Base-by-base conservation (phyloP, 2,113 vertebrate genomes). In the Perognathus longimembris region DNA sequence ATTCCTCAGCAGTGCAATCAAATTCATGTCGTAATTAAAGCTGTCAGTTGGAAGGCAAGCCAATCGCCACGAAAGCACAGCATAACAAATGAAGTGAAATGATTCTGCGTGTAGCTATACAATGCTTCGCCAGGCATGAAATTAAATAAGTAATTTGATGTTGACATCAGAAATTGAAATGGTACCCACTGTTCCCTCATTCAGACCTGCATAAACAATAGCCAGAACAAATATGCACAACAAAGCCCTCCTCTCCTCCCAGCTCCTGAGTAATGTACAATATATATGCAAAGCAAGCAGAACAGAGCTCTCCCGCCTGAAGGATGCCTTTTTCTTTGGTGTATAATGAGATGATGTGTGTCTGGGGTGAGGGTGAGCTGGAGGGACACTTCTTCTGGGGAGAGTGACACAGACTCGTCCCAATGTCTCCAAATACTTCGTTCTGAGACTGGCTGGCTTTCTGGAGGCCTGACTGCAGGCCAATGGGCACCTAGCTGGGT, bases 101-200 rank as follows among this genome's bases (percentile, higher is more conserved):
- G 98, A 99, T 99, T 98, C 98, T 98, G 98, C 97, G 96, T 99
- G 99, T 99, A 99, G 99, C 99, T 99, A 98, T 98, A 98, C 98
- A 98, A 98, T 98, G 99, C 99, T 99, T 99, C 99, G 97, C 98
- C 98, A 98, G 99, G 99, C 99, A 99, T 99, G 99, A 99, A 99
- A 99, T 99, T 98, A 99, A 99, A 99, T 99, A 99, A 99, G 99
- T 99, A 99, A 99, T 99, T 99, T 99, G 98, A 99, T 99, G 99
- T 99, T 99, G 98, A 99, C 99, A 98, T 99, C 98, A 99, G 98
- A 98, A 99, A 99, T 99, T 98, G 98, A 99, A 99, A 99, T 98
- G 98, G 99, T 99, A 99, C 98, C 98, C 98, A 98, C 98, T 98
- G 99, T 98, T 99, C 98, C 96, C 97, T 98, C 98, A 97, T 98